These are phyloP conservation scores for Octonoba sinensis DNA, from an alignment of 2,888 invertebrate species.

Conservation along the genomic window DNA sequence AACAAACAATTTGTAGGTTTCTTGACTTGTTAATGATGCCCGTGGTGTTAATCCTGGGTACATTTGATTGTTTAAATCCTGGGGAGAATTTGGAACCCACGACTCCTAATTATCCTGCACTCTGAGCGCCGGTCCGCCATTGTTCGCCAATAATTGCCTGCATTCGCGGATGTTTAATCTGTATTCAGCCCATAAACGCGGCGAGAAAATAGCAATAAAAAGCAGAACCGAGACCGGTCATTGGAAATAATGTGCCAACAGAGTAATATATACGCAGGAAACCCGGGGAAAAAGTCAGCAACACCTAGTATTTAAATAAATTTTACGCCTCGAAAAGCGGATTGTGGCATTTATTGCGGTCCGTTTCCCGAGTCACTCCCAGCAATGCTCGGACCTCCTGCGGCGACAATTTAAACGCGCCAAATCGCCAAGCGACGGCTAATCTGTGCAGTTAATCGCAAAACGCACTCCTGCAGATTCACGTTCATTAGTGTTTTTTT, in stretches of 20 bases:
- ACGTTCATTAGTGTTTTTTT: no score
- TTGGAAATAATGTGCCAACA: conserved; percentile 33
- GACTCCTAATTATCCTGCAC: no score
- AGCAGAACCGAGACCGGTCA: background rate
- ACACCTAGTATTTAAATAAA: conserved; percentile 45
- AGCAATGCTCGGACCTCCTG: conserved; percentile 17
- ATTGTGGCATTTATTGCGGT: conserved; percentile 26
- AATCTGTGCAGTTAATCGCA: conserved; percentile 5
- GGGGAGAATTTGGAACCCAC: no score
- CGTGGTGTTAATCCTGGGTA: no score
- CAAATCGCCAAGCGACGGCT: conserved; percentile 14
- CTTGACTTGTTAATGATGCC: no score
- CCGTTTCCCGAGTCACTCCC: conserved; percentile 9
- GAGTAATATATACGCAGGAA: conserved; percentile 23
- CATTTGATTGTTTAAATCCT: no score
- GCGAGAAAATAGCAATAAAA: conserved; percentile 29
- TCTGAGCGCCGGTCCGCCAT: no score
- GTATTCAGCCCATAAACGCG: conserved; percentile 31
- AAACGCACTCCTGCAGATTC: conserved; percentile 30
- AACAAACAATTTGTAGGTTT: no score
- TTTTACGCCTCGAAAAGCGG: conserved; percentile 28
- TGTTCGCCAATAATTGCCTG: conserved; percentile 21
- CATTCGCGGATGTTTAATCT: conserved; percentile 31
- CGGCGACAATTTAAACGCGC: conserved; percentile 14
- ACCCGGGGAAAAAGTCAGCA: conserved; percentile 26